A percentile compares a stretch with the other conserved stretches of the same genome.
Conservation (phyloP, 2,113 vertebrate species). For the Furnarius figulus region DNA sequence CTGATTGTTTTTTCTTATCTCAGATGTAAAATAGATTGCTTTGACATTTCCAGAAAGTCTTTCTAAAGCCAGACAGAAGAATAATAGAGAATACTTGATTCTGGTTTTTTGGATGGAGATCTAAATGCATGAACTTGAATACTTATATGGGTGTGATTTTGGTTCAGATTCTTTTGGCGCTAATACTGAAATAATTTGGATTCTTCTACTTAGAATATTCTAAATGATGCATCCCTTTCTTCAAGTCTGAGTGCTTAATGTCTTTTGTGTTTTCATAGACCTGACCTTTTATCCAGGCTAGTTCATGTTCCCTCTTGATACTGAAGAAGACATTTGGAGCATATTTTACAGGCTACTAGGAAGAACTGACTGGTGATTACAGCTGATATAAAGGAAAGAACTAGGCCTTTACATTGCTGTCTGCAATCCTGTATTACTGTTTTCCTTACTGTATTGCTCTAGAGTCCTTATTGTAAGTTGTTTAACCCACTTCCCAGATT, state of each 20-base stretch:
- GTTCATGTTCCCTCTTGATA: background rate
- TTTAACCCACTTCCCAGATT: background rate
- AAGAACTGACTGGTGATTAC: background rate
- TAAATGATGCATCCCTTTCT: constrained; percentile 10
- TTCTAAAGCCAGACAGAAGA: constrained; percentile 36
- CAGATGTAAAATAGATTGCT: constrained; percentile 24
- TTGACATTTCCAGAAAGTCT: constrained; percentile 46
- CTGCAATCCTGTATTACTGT: background rate
- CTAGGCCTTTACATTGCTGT: background rate
- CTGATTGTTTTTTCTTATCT: constrained; percentile 36
- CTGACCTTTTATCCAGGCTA: background rate
- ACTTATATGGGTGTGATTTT: constrained; percentile 47
- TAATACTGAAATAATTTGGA: constrained; percentile 25
- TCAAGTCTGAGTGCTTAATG: background rate
- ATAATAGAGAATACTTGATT: constrained; percentile 45
- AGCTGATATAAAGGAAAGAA: background rate
- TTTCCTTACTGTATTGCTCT: background rate
- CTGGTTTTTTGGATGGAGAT: constrained; percentile 41
- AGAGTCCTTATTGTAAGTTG: background rate
- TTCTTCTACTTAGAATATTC: constrained; percentile 24
- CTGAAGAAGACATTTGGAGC: background rate
- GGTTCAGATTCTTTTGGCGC: constrained; percentile 42
- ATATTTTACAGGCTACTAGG: background rate
- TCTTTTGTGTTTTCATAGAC: background rate
- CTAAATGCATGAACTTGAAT: constrained; percentile 20